Evolutionary conservation across 1,140 invertebrate genomes (phyloP).

Genomic region (Drosophila sucinea): DNA sequence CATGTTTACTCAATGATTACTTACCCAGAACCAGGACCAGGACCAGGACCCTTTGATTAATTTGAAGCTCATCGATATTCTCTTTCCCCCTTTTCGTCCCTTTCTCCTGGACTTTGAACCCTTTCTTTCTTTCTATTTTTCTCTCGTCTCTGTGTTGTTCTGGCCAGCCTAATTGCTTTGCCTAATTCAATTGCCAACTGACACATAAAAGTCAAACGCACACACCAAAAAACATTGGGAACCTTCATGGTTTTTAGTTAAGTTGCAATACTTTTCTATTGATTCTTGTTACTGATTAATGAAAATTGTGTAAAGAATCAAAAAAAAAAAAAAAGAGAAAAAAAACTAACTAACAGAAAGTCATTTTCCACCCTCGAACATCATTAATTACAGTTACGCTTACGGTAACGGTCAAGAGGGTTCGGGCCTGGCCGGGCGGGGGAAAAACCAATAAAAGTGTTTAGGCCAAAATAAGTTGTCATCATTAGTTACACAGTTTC

Average conservation of each 20-base stretch:
- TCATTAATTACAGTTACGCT: constrained; percentile 8
- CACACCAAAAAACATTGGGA: constrained; percentile 1
- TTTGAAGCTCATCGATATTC: constrained; percentile 58
- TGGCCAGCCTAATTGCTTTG: constrained; percentile 49
- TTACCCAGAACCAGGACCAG: constrained; percentile 54
- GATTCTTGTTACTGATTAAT: constrained; percentile 65
- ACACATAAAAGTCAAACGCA: constrained; percentile 55
- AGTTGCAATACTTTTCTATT: constrained; percentile 21
- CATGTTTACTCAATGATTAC: constrained; percentile 62
- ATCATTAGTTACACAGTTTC: constrained; percentile 70
- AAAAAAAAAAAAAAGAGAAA: constrained; percentile 13
- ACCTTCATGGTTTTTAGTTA: constrained; percentile 19
- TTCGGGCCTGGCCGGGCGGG: background rate
- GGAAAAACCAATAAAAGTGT: constrained; percentile 69
- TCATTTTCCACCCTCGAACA: constrained; percentile 38
- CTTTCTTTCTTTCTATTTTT: constrained; percentile 23
- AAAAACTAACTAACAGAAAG: constrained; percentile 48
- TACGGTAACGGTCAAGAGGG: background rate
- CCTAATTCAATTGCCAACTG: constrained; percentile 56
- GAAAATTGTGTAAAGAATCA: constrained; percentile 33
- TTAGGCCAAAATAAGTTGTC: constrained; percentile 71
- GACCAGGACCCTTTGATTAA: constrained; percentile 56
- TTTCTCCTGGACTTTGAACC: background rate
- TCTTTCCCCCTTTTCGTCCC: background rate
- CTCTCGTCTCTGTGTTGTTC: background rate